Evolutionary conservation across 2,113 vertebrate species (phyloP).

Genomic region (Cranoglanis bouderius): DNA sequence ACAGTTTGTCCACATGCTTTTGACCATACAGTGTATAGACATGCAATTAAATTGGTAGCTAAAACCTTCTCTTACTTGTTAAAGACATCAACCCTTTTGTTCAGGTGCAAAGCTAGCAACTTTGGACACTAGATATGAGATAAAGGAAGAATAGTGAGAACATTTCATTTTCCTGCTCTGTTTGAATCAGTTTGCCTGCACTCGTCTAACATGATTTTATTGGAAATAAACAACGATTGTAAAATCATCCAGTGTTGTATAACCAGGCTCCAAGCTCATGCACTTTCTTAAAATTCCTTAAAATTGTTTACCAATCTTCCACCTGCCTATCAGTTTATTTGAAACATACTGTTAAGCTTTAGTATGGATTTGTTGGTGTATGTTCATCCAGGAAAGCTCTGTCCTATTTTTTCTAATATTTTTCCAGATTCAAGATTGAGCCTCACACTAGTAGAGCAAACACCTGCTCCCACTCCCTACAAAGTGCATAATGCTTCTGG

Average conservation of each 20-base stretch:
- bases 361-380: neutral
- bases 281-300: neutral
- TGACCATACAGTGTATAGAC: neutral
- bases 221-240: neutral
- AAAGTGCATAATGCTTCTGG: conserved; percentile 33
- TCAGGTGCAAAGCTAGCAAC: neutral
- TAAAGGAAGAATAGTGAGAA: neutral
- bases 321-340: neutral
- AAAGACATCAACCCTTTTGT: neutral
- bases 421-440: conserved; percentile 19
- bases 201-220: neutral
- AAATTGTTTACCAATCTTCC: neutral
- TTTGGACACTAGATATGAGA: neutral
- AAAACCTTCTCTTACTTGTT: neutral
- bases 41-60: neutral
- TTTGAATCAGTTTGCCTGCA: neutral
- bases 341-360: neutral
- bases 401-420: conserved; percentile 24
- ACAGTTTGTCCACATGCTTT: neutral
- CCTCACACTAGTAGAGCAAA: conserved; percentile 32
- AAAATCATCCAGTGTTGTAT: neutral
- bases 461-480: conserved; percentile 39
- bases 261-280: neutral
- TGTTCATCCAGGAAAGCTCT: conserved; percentile 6
- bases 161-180: neutral